phyloP scores from a whole-genome alignment of 2,888 invertebrate species.

The Hyles lineata region DNA sequence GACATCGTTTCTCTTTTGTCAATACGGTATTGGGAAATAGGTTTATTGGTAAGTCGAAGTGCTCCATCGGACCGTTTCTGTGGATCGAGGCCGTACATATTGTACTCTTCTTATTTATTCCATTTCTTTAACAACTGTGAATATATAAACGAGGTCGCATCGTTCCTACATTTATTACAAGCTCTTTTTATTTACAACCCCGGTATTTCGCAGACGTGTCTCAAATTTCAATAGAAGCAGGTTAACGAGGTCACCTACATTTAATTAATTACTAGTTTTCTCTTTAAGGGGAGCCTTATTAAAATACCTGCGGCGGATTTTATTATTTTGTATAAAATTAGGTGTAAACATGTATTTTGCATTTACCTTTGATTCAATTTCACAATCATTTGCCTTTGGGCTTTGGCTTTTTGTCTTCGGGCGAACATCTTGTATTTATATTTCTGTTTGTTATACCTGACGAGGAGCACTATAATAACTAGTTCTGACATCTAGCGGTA shows the following conservation, averaged over 20 bases:
- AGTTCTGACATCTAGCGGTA: not conserved
- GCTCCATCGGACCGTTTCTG: not conserved
- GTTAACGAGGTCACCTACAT: not conserved
- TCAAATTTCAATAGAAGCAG: not conserved
- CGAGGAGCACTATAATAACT: no score
- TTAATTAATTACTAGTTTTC: not conserved
- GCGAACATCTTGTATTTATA: no score
- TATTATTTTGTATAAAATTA: no score
- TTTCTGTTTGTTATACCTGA: no score
- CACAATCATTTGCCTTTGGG: no score
- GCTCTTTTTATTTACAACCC: not conserved
- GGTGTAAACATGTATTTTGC: no score
- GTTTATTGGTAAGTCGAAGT: constrained; percentile 8
- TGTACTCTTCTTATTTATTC: constrained; percentile 18
- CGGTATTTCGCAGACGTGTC: no score
- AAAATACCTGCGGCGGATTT: no score
- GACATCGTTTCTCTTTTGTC: constrained; percentile 5
- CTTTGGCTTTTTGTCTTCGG: no score
- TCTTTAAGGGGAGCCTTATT: no score
- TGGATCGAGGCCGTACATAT: constrained; percentile 10
- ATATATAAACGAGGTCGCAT: constrained; percentile 12
- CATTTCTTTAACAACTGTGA: not conserved
- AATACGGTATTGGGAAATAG: constrained; percentile 13
- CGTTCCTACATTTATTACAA: not conserved
- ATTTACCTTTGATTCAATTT: no score